Percentiles rank a stretch among this genome's conserved stretches.
phyloP scores from a whole-genome alignment of 1,140 invertebrate genomes.

The Meloidogyne chitwoodi region DNA sequence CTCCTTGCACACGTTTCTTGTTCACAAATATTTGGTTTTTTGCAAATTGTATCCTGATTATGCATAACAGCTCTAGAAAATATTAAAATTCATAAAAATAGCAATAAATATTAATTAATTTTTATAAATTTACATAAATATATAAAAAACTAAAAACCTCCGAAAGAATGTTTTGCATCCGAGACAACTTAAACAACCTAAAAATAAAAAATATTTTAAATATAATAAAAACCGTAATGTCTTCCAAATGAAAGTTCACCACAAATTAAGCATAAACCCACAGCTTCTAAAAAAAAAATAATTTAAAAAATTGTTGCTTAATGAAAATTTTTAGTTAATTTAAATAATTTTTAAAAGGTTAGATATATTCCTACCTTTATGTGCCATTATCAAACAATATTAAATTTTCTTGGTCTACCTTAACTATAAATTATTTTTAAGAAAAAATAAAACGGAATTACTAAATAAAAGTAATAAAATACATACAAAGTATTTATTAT shows the following conservation, averaged over 20 bases:
- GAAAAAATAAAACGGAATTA: no score
- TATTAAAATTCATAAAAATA: constrained; percentile 60
- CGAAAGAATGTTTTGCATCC: constrained; percentile 73
- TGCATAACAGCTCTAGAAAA: constrained; percentile 60
- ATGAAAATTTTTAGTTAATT: no score
- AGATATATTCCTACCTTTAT: background rate
- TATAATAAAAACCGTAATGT: constrained; percentile 78
- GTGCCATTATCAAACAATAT: background rate
- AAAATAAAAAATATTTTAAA: constrained; percentile 60
- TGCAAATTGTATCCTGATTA: constrained; percentile 43
- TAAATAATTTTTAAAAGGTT: background rate
- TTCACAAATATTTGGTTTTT: constrained; percentile 72
- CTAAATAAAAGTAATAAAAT: no score
- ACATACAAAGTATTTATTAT: no score
- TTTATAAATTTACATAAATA: background rate
- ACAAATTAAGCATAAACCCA: constrained; percentile 79
- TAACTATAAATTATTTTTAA: no score
- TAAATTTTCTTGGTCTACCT: no score
- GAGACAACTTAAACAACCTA: constrained; percentile 64
- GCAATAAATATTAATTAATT: no score
- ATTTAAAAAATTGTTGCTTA: background rate
- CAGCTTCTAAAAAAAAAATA: constrained; percentile 23
- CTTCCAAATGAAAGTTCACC: constrained; percentile 92
- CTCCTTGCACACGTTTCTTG: constrained; percentile 83
- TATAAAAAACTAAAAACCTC: constrained; percentile 8